phyloP scores from a whole-genome alignment of 2,888 invertebrate genomes.

The Steinernema scapterisci region DNA sequence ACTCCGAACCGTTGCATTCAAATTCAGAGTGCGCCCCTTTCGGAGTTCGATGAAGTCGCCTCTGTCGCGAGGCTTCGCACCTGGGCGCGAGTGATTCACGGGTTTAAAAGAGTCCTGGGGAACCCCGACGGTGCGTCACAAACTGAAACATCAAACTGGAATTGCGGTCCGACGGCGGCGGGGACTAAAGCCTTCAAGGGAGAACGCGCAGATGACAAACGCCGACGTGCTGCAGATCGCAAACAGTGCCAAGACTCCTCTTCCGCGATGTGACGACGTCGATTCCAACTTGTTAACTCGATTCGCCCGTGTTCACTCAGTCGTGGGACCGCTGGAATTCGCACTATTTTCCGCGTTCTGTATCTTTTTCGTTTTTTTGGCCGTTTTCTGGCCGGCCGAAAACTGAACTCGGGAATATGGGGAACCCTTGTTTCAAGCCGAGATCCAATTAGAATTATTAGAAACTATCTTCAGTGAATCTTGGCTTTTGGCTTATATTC shows the following conservation, averaged over 20 bases:
- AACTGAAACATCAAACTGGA: slow-evolving; percentile 10
- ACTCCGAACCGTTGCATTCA: neutral
- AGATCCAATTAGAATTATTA: neutral
- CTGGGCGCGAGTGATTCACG: neutral
- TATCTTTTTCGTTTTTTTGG: neutral
- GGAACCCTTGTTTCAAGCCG: no score
- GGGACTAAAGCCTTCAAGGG: slow-evolving; percentile 17
- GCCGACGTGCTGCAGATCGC: neutral
- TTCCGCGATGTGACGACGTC: neutral
- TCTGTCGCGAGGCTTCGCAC: neutral
- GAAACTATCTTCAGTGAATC: neutral
- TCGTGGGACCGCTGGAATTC: no score
- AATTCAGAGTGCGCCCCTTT: neutral
- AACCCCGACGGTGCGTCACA: neutral
- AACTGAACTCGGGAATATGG: neutral
- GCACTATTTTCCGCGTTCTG: neutral
- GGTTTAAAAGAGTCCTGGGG: neutral
- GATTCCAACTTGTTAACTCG: neutral
- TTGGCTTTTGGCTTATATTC: neutral
- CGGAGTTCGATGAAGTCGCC: neutral
- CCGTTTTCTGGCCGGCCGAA: neutral
- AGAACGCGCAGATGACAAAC: neutral
- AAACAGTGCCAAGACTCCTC: slow-evolving; percentile 25
- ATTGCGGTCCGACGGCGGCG: neutral
- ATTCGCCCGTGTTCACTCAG: neutral